Evolutionary conservation across 2,113 vertebrate species (phyloP).

Genomic region (Alaudala cheleensis): DNA sequence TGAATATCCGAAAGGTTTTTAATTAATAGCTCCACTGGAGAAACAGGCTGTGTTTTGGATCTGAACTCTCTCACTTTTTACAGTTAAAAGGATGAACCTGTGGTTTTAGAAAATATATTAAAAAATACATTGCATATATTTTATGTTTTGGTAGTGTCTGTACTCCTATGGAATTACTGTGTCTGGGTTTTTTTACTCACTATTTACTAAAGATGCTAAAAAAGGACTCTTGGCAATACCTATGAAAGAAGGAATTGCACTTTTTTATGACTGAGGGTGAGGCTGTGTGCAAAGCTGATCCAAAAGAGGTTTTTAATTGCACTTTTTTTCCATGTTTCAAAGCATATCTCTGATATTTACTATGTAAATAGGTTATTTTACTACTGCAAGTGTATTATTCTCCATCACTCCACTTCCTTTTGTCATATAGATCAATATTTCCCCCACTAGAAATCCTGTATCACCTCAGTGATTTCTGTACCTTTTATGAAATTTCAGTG

Average conservation of each 20-base stretch:
- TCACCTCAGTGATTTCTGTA: neutral
- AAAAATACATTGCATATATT: neutral
- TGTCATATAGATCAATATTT: neutral
- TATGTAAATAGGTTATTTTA: neutral
- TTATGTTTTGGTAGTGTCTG: neutral
- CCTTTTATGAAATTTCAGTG: neutral
- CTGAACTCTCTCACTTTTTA: neutral
- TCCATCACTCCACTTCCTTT: neutral
- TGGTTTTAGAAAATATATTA: neutral
- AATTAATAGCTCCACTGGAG: neutral
- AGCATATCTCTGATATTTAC: neutral
- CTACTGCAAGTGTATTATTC: neutral
- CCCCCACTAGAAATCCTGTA: neutral
- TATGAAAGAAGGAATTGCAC: neutral
- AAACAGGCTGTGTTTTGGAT: neutral
- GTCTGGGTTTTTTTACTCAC: neutral
- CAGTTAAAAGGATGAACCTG: neutral
- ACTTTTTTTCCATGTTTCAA: neutral
- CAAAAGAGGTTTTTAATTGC: neutral
- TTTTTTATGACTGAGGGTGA: neutral
- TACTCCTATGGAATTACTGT: neutral
- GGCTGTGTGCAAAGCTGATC: neutral
- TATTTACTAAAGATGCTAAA: neutral
- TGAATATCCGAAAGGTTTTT: neutral
- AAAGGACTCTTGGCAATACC: neutral